Evolutionary conservation across 2,113 vertebrate species (phyloP), one percentile per base, ranked within the genome.

Genomic region (Seriola quinqueradiata): DNA sequence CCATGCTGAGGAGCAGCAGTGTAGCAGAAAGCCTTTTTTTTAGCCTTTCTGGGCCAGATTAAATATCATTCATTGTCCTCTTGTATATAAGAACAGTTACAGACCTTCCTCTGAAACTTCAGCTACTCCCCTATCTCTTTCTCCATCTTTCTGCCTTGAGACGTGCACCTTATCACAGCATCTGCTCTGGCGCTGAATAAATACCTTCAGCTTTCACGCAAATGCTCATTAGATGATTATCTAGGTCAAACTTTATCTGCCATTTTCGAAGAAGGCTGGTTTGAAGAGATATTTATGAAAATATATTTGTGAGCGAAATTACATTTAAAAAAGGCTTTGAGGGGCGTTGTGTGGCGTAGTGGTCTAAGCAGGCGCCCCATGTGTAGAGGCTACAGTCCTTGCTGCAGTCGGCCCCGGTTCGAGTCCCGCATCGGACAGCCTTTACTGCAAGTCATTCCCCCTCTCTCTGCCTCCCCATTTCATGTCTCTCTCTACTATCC

Each of bases 171-270:
- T 89, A 89, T 91, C 87, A 50, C 16, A 0, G n/a, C 70, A 90
- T 92, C 91, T 81, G n/a, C 12, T 11, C 81, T 82, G 87, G 65
- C 59, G 46, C 81, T 92, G 80, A 90, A 90, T 85, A 84, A 91
- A 91, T 89, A 50, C 65, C 61, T 83, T 78, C 68, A 82, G 46
- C 61, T 70, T 80, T 85, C 5, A 68, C 61, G 42, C 59, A 34
- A 75, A 48, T 9, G 0, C 48, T 57, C 83, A 87, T 90, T 89
- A 75, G 78, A 86, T 82, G 21, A 14, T 65, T 76, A 84, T 90
- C 55, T 66, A 34, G 44, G 14, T 82, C 75, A 66, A 12, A 19
- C 10, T 12, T 61, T 77, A n/a, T 70, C 28, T 11, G 16, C 38
- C 16, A 19, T 55, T 60, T 70, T 75, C 28, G n/a, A 46, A 5